Conservation (phyloP, 2,888 invertebrate species). For the Cephus runcator region DNA sequence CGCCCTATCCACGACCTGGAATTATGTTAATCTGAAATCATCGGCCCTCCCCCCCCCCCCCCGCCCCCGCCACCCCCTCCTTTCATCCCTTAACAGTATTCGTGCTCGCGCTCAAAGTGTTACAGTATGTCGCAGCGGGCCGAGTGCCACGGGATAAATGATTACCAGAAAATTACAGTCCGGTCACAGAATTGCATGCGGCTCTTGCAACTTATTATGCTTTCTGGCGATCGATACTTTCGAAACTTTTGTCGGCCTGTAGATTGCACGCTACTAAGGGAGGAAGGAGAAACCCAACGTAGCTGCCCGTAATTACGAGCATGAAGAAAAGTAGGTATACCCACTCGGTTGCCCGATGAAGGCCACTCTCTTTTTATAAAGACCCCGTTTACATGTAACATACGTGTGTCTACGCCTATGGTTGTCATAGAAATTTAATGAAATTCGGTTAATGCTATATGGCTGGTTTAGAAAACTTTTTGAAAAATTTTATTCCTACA, state of each 20-base stretch:
- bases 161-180: constrained; percentile 49
- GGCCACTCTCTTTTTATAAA: constrained; percentile 4
- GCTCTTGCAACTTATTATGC: constrained; percentile 10
- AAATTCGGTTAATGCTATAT: neutral
- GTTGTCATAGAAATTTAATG: neutral
- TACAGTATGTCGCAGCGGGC: constrained; percentile 24
- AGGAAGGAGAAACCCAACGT: neutral
- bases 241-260: constrained; percentile 22
- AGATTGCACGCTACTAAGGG: constrained; percentile 23
- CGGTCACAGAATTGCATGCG: constrained; percentile 25
- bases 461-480: neutral
- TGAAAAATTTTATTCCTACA: neutral
- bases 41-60: neutral
- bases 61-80: neutral
- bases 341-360: neutral
- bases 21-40: constrained; percentile 10
- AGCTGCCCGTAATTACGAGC: constrained; percentile 6
- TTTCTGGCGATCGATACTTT: constrained; percentile 22
- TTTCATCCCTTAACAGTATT: neutral
- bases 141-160: constrained; percentile 31
- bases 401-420: neutral
- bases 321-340: constrained; percentile 1
- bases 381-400: neutral
- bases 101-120: constrained; percentile 12
- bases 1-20: neutral